These are phyloP conservation scores for Arothron firmamentum DNA, from an alignment of 2,113 vertebrate species.

Conservation along the genomic window DNA sequence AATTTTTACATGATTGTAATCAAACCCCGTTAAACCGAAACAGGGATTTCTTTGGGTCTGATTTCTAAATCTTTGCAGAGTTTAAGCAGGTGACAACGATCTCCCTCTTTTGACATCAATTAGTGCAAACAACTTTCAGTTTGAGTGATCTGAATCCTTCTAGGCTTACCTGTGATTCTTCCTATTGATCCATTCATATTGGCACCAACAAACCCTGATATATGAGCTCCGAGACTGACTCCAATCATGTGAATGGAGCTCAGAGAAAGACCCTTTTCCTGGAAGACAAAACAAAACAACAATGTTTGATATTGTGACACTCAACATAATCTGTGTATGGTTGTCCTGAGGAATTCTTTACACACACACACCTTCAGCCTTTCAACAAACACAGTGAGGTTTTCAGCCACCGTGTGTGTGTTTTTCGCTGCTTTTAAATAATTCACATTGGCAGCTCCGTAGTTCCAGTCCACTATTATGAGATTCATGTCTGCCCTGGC, in stretches of 20 bases:
- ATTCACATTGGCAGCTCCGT: slow-evolving; percentile 84
- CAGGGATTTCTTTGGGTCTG: not conserved
- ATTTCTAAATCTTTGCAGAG: not conserved
- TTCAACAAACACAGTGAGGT: slow-evolving; percentile 73
- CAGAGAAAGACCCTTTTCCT: slow-evolving; percentile 79
- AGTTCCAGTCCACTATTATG: slow-evolving; percentile 92
- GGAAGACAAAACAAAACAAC: slow-evolving; percentile 11
- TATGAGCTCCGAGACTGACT: slow-evolving; percentile 92
- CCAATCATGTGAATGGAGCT: slow-evolving; percentile 85
- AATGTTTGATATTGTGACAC: not conserved
- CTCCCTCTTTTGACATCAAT: not conserved
- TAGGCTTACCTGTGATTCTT: slow-evolving; percentile 83
- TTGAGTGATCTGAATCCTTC: not conserved
- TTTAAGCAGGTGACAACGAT: not conserved
- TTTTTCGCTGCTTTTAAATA: slow-evolving; percentile 81
- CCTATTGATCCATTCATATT: slow-evolving; percentile 80
- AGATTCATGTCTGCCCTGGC: slow-evolving; percentile 76
- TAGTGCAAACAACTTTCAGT: too few relatives aligned
- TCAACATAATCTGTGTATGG: not conserved
- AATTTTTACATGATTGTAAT: too few relatives aligned
- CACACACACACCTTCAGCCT: slow-evolving; percentile 78
- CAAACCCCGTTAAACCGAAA: too few relatives aligned
- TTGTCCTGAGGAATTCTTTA: not conserved
- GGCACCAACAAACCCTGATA: slow-evolving; percentile 89
- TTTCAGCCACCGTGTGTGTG: slow-evolving; percentile 72